Conservation (phyloP, 2,113 vertebrate species). For the Sylvietta virens region DNA sequence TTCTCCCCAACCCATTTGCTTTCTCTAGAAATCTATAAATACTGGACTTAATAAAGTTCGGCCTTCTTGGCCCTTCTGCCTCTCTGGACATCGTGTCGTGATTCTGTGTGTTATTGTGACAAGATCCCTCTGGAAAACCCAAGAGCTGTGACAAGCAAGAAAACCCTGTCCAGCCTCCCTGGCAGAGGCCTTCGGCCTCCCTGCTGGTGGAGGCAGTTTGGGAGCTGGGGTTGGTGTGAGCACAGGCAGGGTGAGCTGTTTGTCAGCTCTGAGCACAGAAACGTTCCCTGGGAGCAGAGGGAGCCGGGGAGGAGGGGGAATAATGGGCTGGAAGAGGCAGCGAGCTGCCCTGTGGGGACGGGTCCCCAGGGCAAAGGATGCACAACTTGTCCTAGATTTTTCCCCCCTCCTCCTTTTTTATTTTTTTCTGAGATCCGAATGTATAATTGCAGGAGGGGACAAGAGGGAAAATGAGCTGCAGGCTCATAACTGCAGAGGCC, state of each 20-base stretch:
- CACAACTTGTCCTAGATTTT: constrained; percentile 16
- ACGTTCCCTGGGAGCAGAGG: neutral
- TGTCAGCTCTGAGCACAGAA: neutral
- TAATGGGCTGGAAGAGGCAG: constrained; percentile 28
- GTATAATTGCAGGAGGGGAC: constrained; percentile 16
- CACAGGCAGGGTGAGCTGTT: fast-evolving
- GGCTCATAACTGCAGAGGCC: constrained; percentile 73
- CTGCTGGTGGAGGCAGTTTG: neutral
- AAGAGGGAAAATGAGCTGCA: constrained; percentile 36
- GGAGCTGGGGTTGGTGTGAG: neutral
- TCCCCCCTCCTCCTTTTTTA: fast-evolving
- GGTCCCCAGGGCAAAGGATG: constrained; percentile 9
- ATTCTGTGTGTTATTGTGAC: too few species aligned
- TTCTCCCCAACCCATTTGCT: too few species aligned
- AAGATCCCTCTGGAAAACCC: neutral
- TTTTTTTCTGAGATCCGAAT: neutral
- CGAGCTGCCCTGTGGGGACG: neutral
- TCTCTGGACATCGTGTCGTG: too few species aligned
- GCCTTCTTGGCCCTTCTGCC: too few species aligned
- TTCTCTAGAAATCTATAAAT: too few species aligned
- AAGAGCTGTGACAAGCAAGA: neutral
- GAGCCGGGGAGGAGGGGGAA: neutral
- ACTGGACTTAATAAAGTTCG: too few species aligned
- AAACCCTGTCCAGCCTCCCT: neutral
- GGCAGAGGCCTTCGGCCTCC: neutral